Base-by-base conservation (phyloP, 92 coral and sea anemone species). In the Zoanthus sansibaricus region DNA sequence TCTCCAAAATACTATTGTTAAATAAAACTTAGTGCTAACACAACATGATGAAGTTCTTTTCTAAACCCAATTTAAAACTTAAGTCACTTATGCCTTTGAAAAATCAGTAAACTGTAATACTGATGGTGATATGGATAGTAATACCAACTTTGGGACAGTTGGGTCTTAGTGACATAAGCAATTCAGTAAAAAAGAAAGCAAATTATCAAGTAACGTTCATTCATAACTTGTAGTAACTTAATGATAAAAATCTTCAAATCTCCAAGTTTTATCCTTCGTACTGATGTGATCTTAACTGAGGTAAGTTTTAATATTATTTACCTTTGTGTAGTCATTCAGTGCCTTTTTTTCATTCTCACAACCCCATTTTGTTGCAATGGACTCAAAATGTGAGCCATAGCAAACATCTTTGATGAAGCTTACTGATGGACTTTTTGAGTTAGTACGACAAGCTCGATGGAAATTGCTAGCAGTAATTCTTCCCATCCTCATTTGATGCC, bases 401-500 rank as follows among this genome's bases (percentile, higher is more conserved):
- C 91, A 92, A 13, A 89, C 64, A 31, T 79, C 90, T 83, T 82
- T 86, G 37, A 92, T 89, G 9, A 92, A 88, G 78, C 90, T 92
- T 45, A 79, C 31, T 10, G 94, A 86, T 13, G 93, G 92, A 5
- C 77, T 75, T 21, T 85, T 86, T 37, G 91, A 91, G 77, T 80
- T 70, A 17, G 93, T 92, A 61, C 76, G 91, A 69, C 94, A 89
- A 47, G 91, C 94, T 49, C 42, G 85, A 76, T 92, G 80, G 67
- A 92, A 92, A 33, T 86, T 89, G 82, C 90, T 84, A 3, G 95
- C 91, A 58, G 94, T 89, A 12, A 92, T 82, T 71, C 90, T 77
- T 9, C 91, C 88, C 16, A 82, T 86, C 49, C 94, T 72, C 90
- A 84, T 84, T 30, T 79, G 55, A 72, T 83, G 77, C 94, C 90